These are phyloP conservation scores for Agonopterix arenella DNA, from an alignment of 2,888 invertebrate genomes.

Conservation along the genomic window DNA sequence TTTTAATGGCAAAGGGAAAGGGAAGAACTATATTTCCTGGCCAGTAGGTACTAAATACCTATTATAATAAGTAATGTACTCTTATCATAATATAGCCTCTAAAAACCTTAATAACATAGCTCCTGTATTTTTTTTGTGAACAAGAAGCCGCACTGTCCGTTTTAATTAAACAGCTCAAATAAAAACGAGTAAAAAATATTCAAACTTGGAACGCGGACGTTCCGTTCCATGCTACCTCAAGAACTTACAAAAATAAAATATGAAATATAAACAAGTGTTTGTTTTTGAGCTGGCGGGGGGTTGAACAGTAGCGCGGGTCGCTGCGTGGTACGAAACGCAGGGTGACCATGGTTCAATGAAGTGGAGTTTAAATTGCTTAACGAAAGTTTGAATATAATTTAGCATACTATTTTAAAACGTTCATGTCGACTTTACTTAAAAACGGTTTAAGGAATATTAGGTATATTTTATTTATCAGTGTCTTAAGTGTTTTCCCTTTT, in stretches of 20 bases:
- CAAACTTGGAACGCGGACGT: slow-evolving; percentile 29
- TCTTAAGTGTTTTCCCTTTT: too few species aligned
- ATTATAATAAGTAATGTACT: too few species aligned
- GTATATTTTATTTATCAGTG: too few species aligned
- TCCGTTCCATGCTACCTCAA: slow-evolving; percentile 31
- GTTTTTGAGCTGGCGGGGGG: slow-evolving; percentile 55
- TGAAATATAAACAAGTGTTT: slow-evolving; percentile 37
- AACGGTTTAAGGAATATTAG: too few species aligned
- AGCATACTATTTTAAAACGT: too few species aligned
- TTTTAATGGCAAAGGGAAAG: too few species aligned
- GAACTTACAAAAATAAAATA: slow-evolving; percentile 33
- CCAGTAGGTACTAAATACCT: too few species aligned
- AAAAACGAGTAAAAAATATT: slow-evolving; percentile 24
- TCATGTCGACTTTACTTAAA: too few species aligned
- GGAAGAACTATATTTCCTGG: too few species aligned
- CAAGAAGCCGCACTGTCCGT: slow-evolving; percentile 33
- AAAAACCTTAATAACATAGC: background rate
- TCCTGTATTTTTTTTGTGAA: slow-evolving; percentile 22
- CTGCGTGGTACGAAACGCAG: slow-evolving; percentile 52
- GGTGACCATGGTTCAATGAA: slow-evolving; percentile 33
- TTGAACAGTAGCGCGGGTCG: slow-evolving; percentile 63
- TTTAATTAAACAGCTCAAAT: slow-evolving; percentile 34
- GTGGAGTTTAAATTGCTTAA: too few species aligned
- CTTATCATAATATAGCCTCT: too few species aligned
- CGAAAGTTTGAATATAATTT: too few species aligned